Base-by-base conservation (phyloP, 2,797 vertebrate species). In the Prunella strophiata region DNA sequence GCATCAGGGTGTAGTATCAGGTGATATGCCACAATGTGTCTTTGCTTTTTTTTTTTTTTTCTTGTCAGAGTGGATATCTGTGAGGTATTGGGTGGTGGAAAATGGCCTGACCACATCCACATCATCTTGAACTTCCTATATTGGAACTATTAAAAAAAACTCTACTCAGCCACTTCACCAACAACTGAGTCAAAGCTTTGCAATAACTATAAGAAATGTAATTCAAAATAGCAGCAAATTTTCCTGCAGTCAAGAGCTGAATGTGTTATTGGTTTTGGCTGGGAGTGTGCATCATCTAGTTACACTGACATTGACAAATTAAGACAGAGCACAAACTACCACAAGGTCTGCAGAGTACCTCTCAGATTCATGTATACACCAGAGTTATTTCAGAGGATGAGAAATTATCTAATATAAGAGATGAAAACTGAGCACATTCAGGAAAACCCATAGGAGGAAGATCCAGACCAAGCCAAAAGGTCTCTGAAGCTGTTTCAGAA, bases 241-340 rank as follows among this genome's bases (percentile, higher is more conserved):
- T 90, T 42, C 20, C 65, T 80, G 66, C 34, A 83, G 57, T 72
- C 78, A 68, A 80, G 72, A 88, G 73, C 70, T 75, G 42, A 72
- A 70, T 40, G 59, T 42, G 36, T 59, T 76, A 70, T 8, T 82
- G 40, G 47, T 89, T 93, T 86, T 73, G 70, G 66, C 45, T 34
- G 23, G 16, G 47, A 88, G 47, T 48, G 40, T 73, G 51, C 66
- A 59, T 88, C 83, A 93, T 81, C 58, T 66, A 85, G 42, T 81
- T 93, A 79, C 59, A 38, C 2, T 78, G 88, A 94, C 85, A 81
- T 2, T 78, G 79, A 88, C 76, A 90, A 91, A 91, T 88, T 78
- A 62, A 75, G 82, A 91, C n/a, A 78, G 30, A 90, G 58, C 51
- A 78, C 47, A 89, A 86, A 86, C 6, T 32, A 61, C 13, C 0